These are phyloP conservation scores for Spea hammondii DNA, from an alignment of 2,797 vertebrate genomes.

Conservation along the genomic window DNA sequence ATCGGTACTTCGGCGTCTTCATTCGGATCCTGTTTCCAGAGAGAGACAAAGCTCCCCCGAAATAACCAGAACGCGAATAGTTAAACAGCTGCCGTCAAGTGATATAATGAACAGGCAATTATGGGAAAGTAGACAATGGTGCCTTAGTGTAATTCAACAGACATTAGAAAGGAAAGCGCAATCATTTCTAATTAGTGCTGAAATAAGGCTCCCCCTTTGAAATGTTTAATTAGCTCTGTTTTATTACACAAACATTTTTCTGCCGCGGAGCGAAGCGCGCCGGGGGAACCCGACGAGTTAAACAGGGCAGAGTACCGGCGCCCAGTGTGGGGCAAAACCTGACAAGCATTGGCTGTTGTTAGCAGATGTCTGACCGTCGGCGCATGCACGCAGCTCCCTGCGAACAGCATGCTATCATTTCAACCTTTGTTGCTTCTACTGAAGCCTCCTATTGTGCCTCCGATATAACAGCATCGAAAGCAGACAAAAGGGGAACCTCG, in stretches of 20 bases:
- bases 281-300: conserved; percentile 64
- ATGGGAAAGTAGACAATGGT: conserved; percentile 55
- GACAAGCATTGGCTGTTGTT: conserved; percentile 65
- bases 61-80: conserved; percentile 12
- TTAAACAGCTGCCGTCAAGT: conserved; percentile 46
- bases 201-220: conserved; percentile 77
- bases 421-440: conserved; percentile 65
- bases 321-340: conserved; percentile 66
- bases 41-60: conserved; percentile 11
- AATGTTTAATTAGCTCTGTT: conserved; percentile 77
- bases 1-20: conserved; percentile 24
- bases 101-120: conserved; percentile 47
- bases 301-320: conserved; percentile 58
- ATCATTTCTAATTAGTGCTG: conserved; percentile 77
- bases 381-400: conserved; percentile 62
- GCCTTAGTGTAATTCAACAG: conserved; percentile 52
- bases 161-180: conserved; percentile 61
- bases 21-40: conserved; percentile 1
- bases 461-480: conserved; percentile 67
- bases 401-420: conserved; percentile 69
- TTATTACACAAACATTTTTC: conserved; percentile 72
- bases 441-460: conserved; percentile 68
- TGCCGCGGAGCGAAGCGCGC: conserved; percentile 59
- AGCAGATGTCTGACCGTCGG: conserved; percentile 67
- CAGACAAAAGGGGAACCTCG: conserved; percentile 68